These are phyloP conservation scores for Amia ocellicauda DNA, from an alignment of 2,113 vertebrate genomes.

Conservation along the genomic window DNA sequence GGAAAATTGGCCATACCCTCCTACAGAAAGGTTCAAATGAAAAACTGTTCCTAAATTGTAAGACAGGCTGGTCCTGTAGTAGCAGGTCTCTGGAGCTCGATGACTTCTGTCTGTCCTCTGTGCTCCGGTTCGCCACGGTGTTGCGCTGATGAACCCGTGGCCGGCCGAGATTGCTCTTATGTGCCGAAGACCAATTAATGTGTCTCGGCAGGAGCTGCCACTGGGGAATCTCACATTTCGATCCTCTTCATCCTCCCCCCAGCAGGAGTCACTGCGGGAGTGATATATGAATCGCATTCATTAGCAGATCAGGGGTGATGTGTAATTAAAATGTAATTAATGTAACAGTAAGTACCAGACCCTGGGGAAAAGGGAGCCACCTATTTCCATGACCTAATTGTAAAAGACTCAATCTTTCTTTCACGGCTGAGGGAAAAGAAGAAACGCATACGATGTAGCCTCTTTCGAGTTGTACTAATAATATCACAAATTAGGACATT, in stretches of 20 bases:
- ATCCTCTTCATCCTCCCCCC: not conserved
- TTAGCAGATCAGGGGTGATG: not conserved
- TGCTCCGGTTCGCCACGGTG: not conserved
- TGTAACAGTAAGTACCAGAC: not conserved
- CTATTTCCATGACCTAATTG: too few relatives aligned
- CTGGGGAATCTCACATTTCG: not conserved
- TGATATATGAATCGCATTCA: not conserved
- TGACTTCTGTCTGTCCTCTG: conserved; percentile 5
- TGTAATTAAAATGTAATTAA: conserved; percentile 6
- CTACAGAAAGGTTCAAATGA: too few relatives aligned
- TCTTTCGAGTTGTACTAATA: too few relatives aligned
- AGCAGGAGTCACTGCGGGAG: not conserved
- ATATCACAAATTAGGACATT: too few relatives aligned
- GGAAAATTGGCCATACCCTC: too few relatives aligned
- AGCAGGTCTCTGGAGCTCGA: not conserved
- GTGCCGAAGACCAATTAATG: not conserved
- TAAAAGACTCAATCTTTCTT: too few relatives aligned
- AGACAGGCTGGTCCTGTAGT: not conserved
- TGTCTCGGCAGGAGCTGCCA: not conserved
- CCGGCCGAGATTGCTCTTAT: not conserved
- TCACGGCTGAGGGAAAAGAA: too few relatives aligned
- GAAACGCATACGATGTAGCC: too few relatives aligned
- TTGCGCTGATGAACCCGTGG: not conserved
- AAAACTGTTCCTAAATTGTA: not conserved
- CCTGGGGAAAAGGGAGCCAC: not conserved